Base-by-base conservation (phyloP, 2,113 vertebrate genomes). In the Callocephalon fimbriatum region DNA sequence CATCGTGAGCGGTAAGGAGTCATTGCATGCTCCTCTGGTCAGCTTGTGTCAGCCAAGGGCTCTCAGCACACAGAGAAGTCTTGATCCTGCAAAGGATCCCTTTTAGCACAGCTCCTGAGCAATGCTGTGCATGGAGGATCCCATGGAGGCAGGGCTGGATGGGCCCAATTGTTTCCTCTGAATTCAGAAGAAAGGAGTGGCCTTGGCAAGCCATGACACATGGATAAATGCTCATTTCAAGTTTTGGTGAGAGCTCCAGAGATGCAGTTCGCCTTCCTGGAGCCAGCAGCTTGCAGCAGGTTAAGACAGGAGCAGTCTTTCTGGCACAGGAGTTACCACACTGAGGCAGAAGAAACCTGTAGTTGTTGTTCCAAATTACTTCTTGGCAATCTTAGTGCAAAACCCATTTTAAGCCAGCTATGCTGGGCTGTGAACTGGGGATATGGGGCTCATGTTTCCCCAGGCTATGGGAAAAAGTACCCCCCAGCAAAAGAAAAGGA, bases 41-140 rank as follows among this genome's bases (percentile, higher is more conserved):
- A 7, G 38, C 23, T 50, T 1, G 0, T 48, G 45, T 2, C 44
- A 7, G 42, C 3, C 3, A 2, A 0, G 4, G 59, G 40, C 67
- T 95, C 72, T 68, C 31, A 47, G 79, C 58, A 32, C 25, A 10
- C 42, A 37, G 48, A 53, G 50, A 18, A 1, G 9, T 32, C 53
- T 56, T 10, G 3, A 1, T 48, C 7, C 45, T 32, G 22, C 53
- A 5, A 1, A 54, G 0, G 8, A 80, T 63, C 44, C 22, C 31
- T 84, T 78, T 27, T 59, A 73, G 35, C 40, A 12, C 51, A 27
- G 31, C 53, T 32, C 38, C 45, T 15, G 68, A 48, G 14, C 56
- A 29, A 11, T 0, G 2, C 73, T 27, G 32, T 3, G 22, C 35
- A 3, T 0, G 0, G 38, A 91, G 0, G n/a, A 13, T 27, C 25